Base-by-base conservation (phyloP, 1,140 invertebrate genomes). In the Zaprionus gabonicus region DNA sequence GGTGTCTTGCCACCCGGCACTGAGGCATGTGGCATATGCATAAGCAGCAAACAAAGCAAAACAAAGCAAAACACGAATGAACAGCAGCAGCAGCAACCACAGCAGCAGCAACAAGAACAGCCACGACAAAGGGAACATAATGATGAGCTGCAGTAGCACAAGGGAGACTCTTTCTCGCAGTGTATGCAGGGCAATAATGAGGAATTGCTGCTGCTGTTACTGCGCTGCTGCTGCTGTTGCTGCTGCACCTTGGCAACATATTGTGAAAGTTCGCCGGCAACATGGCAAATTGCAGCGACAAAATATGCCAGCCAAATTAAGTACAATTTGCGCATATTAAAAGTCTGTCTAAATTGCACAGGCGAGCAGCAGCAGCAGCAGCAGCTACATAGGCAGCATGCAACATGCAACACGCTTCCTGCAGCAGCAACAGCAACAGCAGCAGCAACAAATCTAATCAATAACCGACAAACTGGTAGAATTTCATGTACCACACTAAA, bases 401-500 rank as follows among this genome's bases (percentile, higher is more conserved):
- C 63, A 51, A 46, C 64, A 73, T 74, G 62, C 73, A 71, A 71
- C 60, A 75, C 63, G 74, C 74, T 76, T 76, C 74, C 74, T 76
- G 49, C 58, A 51, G 56, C 38, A 31, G 73, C 83, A 65, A 75
- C 71, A 84, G 23, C 53, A 46, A 10, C 31, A 31, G 28, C 28
- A 67, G 51, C 71, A 62, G 73, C 83, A 65, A 75, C 71, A 84
- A 88, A 88, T 88, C 84, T 88, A 88, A 88, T 88, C 84, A 88
- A 88, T 88, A 88, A 90, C 84, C 82, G 87, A 87, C 78, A 88
- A 88, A 88, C 84, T 88, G 80, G 84, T 88, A 88, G 85, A 88
- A 88, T 88, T 88, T 88, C 84, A 90, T 88, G 84, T 88, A 90
- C 68, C 84, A 88, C 84, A 88, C 84, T 88, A 88, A 88, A 88